Base-by-base conservation (phyloP, 2,113 vertebrate species). In the Astatotilapia flaviijosephi region DNA sequence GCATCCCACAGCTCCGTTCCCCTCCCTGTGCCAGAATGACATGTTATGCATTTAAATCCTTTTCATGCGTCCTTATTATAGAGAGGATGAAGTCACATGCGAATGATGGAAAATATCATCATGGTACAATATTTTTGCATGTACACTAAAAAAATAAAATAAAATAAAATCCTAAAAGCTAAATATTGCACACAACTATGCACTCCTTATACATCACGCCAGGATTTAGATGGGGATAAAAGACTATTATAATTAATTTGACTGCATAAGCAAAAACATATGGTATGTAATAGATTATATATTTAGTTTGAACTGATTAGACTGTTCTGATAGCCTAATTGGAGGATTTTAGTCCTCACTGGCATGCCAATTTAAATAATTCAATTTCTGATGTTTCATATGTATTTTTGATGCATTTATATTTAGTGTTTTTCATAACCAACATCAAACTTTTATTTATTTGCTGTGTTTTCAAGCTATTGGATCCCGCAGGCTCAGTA, bases 1-100 rank as follows among this genome's bases (percentile, higher is more conserved):
- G 94, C 94, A 86, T 94, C 93, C 93, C 91, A 94, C 95, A 86
- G 95, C 93, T 96, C 92, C 89, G 83, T 83, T 91, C 86, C 90
- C 90, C 94, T 91, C 88, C 88, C 81, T 86, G 91, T 79, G 92
- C 93, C 92, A 93, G 95, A 96, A 94, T 92, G 92, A 92, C 93
- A 90, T 89, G 90, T 93, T 94, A 89, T 93, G 93, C 91, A 96
- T 95, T 95, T 92, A 95, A 96, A 95, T 96, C 95, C 93, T 90
- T 96, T 95, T 95, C 89, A 94, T 94, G 93, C 94, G 89, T 85
- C 92, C 92, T 96, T 95, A 94, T 95, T 94, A 94, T 90, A 94
- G 92, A 86, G 85, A 79, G 82, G 91, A 92, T 88, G 88, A 90
- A 95, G 91, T 92, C 94, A 93, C 90, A 86, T 82, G 86, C 35